Evolutionary conservation across 2,113 vertebrate species (phyloP), one percentile per base, ranked within the genome.

Genomic region (Furnarius figulus): DNA sequence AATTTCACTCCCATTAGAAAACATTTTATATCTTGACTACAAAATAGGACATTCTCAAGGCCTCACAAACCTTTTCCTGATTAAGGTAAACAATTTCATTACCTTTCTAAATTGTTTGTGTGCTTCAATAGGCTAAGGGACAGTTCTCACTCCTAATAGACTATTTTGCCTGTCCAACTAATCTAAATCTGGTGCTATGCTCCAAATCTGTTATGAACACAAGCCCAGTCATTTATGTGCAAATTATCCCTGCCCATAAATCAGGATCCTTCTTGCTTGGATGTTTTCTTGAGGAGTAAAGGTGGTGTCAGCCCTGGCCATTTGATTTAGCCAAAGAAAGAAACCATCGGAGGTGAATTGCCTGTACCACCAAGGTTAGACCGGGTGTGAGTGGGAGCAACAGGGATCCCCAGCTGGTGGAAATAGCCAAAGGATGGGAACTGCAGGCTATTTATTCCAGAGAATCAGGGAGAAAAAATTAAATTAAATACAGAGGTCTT

Each of bases 1-100:
- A 97, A 90, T 71, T 93, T 97, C 74, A 65, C 3, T 90, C 59
- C n/a, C 61, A 74, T 93, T 94, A 85, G 58, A 83, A 84, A 87
- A 44, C 15, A 71, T 92, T 92, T 94, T 87, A 33, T 83, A 86
- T 63, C 67, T 89, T 80, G n/a, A 77, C 87, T 87, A 52, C 33
- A 77, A 87, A 95, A 77, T 33, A 87, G 23, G 50, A 85, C 30
- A 74, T 81, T 70, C 61, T 89, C 65, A 66, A 92, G 87, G 37
- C 15, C 19, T 77, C 49, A 85, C 56, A 81, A 89, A 23, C 39
- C 15, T 79, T 93, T 94, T 79, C 33, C 40, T 72, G 71, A 83
- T 86, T 89, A 93, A 94, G 73, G 55, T 86, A 95, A 96, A 93
- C 72, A 76, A 39, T 85, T 70, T 92, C 79, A 95, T 94, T 96